Evolutionary conservation across 2,797 vertebrate genomes (phyloP), one percentile per base, ranked within the genome.

Genomic region (Sebastes oblongus): DNA sequence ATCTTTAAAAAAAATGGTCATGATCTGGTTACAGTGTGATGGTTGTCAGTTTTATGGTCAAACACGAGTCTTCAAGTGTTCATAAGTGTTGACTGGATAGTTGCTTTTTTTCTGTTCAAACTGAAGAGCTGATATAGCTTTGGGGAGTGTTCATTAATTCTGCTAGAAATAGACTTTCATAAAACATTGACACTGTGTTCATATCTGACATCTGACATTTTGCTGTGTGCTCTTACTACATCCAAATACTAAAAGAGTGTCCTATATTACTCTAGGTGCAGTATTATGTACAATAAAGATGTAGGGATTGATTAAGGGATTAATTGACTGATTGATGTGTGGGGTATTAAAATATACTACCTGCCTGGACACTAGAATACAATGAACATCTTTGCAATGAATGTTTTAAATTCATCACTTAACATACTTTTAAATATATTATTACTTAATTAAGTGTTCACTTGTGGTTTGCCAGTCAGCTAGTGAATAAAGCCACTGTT

Each of bases 401-500:
- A 52, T 69, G 62, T 24, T 62, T 72, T 7, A 50, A 65, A 34
- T 77, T 2, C 4, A 59, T 24, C 29, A 25, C 71, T 58, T 73
- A 60, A 42, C 7, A 39, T 32, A 72, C 60, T 78, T 81, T 61
- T 58, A 52, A 71, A 25, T 39, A 29, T 32, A 32, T 32, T 32
- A 9, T 32, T 32, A 32, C 8, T 32, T 32, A 32, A 32, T 39
- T 39, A 75, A 67, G 22, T 3, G 6, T 34, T 29, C 39, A 22
- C n/a, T 66, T 56, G 34, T 34, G 66, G 30, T 60, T 64, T 75
- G 32, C 36, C 39, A 52, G 22, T 71, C 58, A 88, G 42, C 67
- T 12, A 3, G 24, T 80, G 50, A 81, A 83, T 70, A 61, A 78
- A 83, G 24, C 30, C 54, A 56, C 74, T 75, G 55, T 82, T 81